Conservation (phyloP, 2,888 invertebrate species). For the Cybosia mesomella region DNA sequence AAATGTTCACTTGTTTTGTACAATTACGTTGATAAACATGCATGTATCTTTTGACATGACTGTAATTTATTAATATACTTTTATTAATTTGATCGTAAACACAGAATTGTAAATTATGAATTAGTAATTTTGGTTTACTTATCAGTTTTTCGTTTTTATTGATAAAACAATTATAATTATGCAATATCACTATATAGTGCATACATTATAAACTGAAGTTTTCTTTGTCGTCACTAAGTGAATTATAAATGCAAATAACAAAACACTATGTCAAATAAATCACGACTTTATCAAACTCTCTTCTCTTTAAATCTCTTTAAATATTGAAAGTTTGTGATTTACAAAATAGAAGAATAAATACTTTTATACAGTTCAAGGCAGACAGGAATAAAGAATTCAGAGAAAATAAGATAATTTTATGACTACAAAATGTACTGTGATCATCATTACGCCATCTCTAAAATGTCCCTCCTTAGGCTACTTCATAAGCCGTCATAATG, state of each 20-base stretch:
- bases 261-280: too few relatives aligned
- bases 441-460: conserved; percentile 12
- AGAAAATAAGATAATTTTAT: neutral
- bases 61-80: neutral
- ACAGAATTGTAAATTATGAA: neutral
- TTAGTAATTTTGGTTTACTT: neutral
- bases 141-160: neutral
- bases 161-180: neutral
- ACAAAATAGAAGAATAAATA: too few relatives aligned
- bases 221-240: too few relatives aligned
- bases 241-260: neutral
- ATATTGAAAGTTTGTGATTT: too few relatives aligned
- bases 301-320: too few relatives aligned
- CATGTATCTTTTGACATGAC: neutral
- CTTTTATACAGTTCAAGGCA: too few relatives aligned
- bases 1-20: neutral
- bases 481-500: conserved; percentile 14
- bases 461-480: conserved; percentile 7
- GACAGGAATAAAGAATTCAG: neutral
- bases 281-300: too few relatives aligned
- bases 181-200: too few relatives aligned
- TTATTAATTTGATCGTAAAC: neutral
- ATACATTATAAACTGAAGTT: too few relatives aligned
- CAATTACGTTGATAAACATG: neutral
- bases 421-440: conserved; percentile 1